A percentile compares a stretch with the other conserved stretches of the same genome.
phyloP scores from a whole-genome alignment of 2,797 vertebrate genomes.

The Anniella stebbinsi region DNA sequence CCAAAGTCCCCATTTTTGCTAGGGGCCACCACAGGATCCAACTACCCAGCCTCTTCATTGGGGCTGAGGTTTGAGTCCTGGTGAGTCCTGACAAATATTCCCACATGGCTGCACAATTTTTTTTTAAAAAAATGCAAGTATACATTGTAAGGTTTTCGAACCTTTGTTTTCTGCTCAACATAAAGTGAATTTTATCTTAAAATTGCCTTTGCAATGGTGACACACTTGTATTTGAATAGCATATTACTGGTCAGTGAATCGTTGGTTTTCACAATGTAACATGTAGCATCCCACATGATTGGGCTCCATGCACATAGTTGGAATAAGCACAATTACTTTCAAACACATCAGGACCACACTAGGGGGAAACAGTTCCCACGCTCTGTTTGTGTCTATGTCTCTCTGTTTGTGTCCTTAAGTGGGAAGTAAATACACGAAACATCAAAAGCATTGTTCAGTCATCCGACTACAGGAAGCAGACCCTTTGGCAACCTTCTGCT shows the following conservation, averaged over 20 bases:
- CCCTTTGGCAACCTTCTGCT: not conserved
- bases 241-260: not conserved
- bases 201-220: not conserved
- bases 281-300: not conserved
- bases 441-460: not conserved
- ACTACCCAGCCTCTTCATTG: not conserved
- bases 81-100: not conserved
- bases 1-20: not conserved
- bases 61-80: not conserved
- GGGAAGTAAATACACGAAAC: not conserved
- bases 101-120: not conserved
- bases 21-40: too few species aligned
- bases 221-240: not conserved
- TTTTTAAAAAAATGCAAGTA: too few species aligned
- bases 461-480: not conserved
- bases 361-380: not conserved
- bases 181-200: not conserved
- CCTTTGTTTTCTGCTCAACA: not conserved
- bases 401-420: not conserved
- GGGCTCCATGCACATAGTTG: not conserved
- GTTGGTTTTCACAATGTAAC: not conserved
- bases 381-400: not conserved
- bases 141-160: not conserved
- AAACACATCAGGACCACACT: not conserved
- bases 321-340: not conserved